A percentile compares a stretch with the other conserved stretches of the same genome.
Evolutionary conservation across 2,113 vertebrate genomes (phyloP).

Genomic region (Turdus rufiventris): DNA sequence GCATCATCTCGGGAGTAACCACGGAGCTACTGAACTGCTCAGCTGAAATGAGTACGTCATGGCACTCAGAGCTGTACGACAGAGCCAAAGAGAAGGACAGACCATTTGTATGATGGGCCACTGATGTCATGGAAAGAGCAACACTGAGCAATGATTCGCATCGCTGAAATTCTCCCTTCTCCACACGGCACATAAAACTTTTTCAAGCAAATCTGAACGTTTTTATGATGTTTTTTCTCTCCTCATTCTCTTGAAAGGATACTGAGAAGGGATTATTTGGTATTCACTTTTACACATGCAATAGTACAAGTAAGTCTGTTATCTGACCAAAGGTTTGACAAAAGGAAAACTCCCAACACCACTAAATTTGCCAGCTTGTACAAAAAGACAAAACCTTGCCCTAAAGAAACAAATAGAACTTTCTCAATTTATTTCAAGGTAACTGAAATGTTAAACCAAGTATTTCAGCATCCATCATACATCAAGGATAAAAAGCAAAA

Average conservation of each 20-base stretch:
- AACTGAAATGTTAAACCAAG: background rate
- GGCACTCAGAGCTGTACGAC: background rate
- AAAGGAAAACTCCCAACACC: background rate
- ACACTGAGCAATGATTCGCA: background rate
- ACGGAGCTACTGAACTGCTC: background rate
- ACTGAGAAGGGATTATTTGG: background rate
- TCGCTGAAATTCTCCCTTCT: background rate
- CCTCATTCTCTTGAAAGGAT: background rate
- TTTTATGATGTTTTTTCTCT: background rate
- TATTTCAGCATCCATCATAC: background rate
- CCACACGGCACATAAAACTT: background rate
- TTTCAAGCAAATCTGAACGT: background rate
- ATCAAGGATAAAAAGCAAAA: background rate
- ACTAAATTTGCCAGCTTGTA: background rate
- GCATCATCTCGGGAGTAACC: background rate
- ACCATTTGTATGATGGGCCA: background rate
- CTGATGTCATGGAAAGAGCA: background rate
- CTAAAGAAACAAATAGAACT: background rate
- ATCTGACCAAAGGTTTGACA: background rate
- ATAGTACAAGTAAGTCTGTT: background rate
- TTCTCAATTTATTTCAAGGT: background rate
- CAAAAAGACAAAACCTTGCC: background rate
- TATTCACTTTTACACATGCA: background rate
- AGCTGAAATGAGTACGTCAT: background rate
- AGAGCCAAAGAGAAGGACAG: background rate